phyloP scores from a whole-genome alignment of 2,797 vertebrate genomes.

The Malurus leucopterus region DNA sequence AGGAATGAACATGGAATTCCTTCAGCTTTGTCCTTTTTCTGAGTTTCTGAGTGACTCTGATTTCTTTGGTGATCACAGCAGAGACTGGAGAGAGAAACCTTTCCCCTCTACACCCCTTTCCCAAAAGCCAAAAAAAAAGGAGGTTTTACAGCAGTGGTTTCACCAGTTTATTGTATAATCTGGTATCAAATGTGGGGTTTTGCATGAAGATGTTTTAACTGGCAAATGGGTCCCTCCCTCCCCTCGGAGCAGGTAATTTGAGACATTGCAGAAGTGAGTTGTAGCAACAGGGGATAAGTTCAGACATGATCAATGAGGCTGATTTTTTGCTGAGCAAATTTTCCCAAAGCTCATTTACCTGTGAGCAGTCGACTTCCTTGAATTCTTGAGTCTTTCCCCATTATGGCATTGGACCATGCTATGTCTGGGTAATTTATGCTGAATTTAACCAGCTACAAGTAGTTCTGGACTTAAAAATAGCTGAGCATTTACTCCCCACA shows the following conservation, averaged over 20 bases:
- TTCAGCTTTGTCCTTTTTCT: background rate
- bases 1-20: background rate
- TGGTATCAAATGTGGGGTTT: background rate
- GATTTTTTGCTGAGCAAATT: background rate
- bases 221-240: background rate
- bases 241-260: constrained; percentile 13
- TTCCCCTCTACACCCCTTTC: background rate
- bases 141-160: background rate
- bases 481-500: background rate
- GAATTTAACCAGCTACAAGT: background rate
- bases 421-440: background rate
- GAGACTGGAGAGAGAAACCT: background rate
- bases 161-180: background rate
- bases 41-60: background rate
- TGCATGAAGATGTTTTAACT: constrained; percentile 12
- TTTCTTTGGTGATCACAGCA: background rate
- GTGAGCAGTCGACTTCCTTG: background rate
- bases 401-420: background rate
- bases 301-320: background rate
- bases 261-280: background rate
- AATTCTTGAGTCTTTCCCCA: background rate
- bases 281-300: background rate
- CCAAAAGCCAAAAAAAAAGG: background rate
- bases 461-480: background rate
- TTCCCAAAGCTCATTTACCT: background rate